Conservation (phyloP, 2,113 vertebrate genomes). For the Rostratula benghalensis region DNA sequence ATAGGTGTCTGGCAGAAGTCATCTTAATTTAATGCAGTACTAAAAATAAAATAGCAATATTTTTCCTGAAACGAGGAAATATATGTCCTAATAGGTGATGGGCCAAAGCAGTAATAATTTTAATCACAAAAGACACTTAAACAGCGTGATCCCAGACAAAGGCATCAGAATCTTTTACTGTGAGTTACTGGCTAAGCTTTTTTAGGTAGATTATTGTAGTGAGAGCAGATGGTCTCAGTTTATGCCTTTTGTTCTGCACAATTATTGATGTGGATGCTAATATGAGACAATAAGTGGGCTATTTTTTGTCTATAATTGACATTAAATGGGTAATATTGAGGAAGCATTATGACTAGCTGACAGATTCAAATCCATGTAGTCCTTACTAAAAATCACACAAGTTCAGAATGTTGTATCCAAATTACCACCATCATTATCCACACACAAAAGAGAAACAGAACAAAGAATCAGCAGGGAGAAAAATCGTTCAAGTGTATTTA, state of each 20-base stretch:
- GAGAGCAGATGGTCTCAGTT: conserved; percentile 77
- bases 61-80: conserved; percentile 56
- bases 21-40: conserved; percentile 26
- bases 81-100: conserved; percentile 40
- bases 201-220: conserved; percentile 64
- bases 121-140: conserved; percentile 62
- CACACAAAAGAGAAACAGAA: conserved; percentile 2
- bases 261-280: conserved; percentile 74
- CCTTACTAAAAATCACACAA: conserved; percentile 45
- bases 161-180: conserved; percentile 59
- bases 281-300: conserved; percentile 74
- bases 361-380: conserved; percentile 62
- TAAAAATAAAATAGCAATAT: conserved; percentile 46
- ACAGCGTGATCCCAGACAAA: conserved; percentile 58
- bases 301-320: conserved; percentile 76
- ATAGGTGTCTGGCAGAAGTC: not conserved
- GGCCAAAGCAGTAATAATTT: conserved; percentile 59
- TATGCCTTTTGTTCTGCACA: conserved; percentile 75
- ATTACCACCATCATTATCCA: conserved; percentile 36
- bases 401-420: conserved; percentile 40
- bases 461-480: conserved; percentile 13
- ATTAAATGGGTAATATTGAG: conserved; percentile 72
- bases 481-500: conserved; percentile 1
- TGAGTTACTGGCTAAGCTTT: conserved; percentile 59
- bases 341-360: conserved; percentile 70